These are phyloP conservation scores for Desmodus rotundus DNA, from an alignment of 2,113 vertebrate genomes.

Conservation along the genomic window DNA sequence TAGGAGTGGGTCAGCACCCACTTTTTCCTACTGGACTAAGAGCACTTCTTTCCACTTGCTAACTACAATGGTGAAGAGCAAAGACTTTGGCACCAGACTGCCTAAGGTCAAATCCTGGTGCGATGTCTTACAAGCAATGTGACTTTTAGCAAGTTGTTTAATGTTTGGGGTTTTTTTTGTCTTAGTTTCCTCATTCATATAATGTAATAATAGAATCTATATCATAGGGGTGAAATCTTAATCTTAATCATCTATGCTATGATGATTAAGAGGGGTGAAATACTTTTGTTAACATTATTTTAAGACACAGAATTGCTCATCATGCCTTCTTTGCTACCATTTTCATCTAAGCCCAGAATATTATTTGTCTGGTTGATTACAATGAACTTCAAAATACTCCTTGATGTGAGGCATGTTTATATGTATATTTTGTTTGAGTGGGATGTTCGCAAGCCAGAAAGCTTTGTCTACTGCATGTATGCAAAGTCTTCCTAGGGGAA, in stretches of 20 bases:
- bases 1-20: neutral
- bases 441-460: neutral
- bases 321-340: neutral
- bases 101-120: neutral
- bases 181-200: neutral
- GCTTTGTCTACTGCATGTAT: neutral
- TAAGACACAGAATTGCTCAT: neutral
- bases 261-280: neutral
- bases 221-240: neutral
- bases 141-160: neutral
- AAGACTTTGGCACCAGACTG: neutral
- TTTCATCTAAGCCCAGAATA: neutral
- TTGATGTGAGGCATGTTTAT: neutral
- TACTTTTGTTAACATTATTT: neutral
- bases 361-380: neutral
- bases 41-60: neutral
- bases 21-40: conserved; percentile 6
- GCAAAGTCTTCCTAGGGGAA: neutral
- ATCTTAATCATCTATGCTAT: no score
- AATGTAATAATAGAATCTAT: neutral
- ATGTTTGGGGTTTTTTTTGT: neutral
- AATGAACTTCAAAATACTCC: neutral
- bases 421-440: neutral
- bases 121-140: neutral
- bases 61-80: neutral